A percentile compares a stretch with the other conserved stretches of the same genome.
Evolutionary conservation across 1,140 invertebrate species (phyloP).

Genomic region (Diabrotica virgifera): DNA sequence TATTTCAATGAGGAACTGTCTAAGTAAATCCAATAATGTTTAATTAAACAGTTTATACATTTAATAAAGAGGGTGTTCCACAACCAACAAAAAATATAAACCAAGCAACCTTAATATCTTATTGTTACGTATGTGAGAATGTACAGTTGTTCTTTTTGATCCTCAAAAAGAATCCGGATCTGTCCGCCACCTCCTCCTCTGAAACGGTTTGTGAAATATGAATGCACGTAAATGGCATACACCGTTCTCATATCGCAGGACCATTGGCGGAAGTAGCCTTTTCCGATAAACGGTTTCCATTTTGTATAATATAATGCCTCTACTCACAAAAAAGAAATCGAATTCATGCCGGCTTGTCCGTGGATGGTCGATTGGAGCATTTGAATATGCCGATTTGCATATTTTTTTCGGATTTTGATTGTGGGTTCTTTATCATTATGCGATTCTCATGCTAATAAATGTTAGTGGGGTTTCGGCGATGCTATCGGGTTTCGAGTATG

Average conservation of each 20-base stretch:
- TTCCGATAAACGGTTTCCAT: constrained; percentile 13
- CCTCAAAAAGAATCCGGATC: background rate
- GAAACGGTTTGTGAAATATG: background rate
- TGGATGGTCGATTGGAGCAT: constrained; percentile 11
- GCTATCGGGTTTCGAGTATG: constrained; percentile 5
- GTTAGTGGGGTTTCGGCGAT: constrained; percentile 1
- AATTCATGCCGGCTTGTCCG: constrained; percentile 12
- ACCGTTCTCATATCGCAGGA: constrained; percentile 3
- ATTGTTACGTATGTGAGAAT: too few species aligned
- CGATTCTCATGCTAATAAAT: constrained; percentile 15
- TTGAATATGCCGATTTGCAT: constrained; percentile 15
- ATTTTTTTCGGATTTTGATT: constrained; percentile 11
- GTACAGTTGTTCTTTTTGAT: too few species aligned
- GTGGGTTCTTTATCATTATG: constrained; percentile 12
- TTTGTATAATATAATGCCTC: constrained; percentile 14
- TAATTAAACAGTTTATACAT: too few species aligned
- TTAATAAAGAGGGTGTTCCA: too few species aligned
- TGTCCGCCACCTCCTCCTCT: background rate
- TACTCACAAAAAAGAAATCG: constrained; percentile 8
- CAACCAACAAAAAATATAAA: too few species aligned
- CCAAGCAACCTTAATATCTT: too few species aligned
- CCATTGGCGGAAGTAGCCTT: background rate
- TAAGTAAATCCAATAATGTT: too few species aligned
- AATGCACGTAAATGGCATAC: constrained; percentile 2
- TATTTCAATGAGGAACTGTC: too few species aligned